phyloP scores from a whole-genome alignment of 2,113 vertebrate species.

The Nerophis lumbriciformis region DNA sequence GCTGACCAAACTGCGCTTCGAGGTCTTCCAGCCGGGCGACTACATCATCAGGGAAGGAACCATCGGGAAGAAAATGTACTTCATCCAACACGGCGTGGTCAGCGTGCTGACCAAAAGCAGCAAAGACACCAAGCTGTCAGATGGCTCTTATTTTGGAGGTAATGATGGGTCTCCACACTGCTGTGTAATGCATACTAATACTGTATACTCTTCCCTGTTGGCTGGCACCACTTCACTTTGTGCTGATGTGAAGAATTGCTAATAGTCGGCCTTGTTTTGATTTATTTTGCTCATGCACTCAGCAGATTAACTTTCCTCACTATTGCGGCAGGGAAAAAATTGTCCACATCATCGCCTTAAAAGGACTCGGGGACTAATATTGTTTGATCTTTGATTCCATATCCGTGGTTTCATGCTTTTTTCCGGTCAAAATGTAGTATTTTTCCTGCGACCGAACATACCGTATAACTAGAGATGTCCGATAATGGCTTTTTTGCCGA shows the following conservation, averaged over 20 bases:
- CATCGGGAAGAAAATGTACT: constrained; percentile 98
- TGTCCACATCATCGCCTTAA: constrained; percentile 47
- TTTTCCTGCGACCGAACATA: not conserved
- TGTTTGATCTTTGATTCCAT: constrained; percentile 48
- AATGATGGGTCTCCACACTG: constrained; percentile 18
- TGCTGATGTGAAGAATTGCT: constrained; percentile 34
- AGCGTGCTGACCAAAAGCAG: constrained; percentile 92
- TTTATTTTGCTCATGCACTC: constrained; percentile 59
- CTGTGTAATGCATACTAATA: constrained; percentile 11
- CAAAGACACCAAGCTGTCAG: constrained; percentile 93
- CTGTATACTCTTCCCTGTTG: not conserved
- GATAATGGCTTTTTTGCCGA: too few species aligned
- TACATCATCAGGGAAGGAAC: constrained; percentile 95
- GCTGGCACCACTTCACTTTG: constrained; percentile 1
- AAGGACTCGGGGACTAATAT: constrained; percentile 29
- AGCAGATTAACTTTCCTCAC: constrained; percentile 66
- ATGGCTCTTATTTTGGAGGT: constrained; percentile 98
- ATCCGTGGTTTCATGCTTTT: constrained; percentile 41
- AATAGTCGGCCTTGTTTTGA: constrained; percentile 48
- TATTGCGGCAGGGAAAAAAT: constrained; percentile 51
- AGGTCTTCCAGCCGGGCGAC: constrained; percentile 93
- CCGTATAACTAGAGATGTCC: not conserved
- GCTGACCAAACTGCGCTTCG: constrained; percentile 92
- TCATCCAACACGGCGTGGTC: constrained; percentile 95
- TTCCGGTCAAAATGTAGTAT: constrained; percentile 22